Percentiles rank a stretch among this genome's conserved stretches.
Conservation (phyloP, 2,797 vertebrate species). For the Strix occidentalis region DNA sequence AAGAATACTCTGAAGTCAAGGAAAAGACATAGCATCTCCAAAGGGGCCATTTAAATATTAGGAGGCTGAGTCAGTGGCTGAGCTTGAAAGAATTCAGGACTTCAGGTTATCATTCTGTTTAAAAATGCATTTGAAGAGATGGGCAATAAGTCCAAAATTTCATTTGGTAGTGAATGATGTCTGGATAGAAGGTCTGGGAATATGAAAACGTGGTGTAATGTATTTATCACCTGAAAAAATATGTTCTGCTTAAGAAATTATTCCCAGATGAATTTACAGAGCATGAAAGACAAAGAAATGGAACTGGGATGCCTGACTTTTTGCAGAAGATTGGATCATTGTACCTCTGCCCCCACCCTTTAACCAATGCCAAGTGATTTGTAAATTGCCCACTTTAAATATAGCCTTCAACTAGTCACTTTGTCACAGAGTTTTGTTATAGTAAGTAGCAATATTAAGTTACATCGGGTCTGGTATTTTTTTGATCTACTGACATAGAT, state of each 20-base stretch:
- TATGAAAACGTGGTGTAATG: not conserved
- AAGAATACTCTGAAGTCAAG: not conserved
- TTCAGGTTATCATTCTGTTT: not conserved
- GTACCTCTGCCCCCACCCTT: not conserved
- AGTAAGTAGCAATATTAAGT: not conserved
- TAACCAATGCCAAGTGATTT: not conserved
- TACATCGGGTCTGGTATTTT: not conserved
- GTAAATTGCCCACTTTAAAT: not conserved
- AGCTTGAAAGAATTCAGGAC: not conserved
- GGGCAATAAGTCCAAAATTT: not conserved
- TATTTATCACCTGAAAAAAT: constrained; percentile 1
- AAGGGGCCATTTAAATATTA: not conserved
- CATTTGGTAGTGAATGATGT: not conserved
- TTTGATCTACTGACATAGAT: not conserved
- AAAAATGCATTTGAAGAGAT: not conserved
- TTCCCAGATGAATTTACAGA: not conserved
- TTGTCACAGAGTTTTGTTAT: not conserved
- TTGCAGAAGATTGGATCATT: not conserved
- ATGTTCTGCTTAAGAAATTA: not conserved
- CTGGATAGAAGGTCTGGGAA: not conserved
- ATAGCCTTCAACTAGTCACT: not conserved
- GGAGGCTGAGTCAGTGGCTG: not conserved
- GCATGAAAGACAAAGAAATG: not conserved
- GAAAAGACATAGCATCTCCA: not conserved
- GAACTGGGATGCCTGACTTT: not conserved